Evolutionary conservation across 2,113 vertebrate species (phyloP).

Genomic region (Phasianus colchicus): DNA sequence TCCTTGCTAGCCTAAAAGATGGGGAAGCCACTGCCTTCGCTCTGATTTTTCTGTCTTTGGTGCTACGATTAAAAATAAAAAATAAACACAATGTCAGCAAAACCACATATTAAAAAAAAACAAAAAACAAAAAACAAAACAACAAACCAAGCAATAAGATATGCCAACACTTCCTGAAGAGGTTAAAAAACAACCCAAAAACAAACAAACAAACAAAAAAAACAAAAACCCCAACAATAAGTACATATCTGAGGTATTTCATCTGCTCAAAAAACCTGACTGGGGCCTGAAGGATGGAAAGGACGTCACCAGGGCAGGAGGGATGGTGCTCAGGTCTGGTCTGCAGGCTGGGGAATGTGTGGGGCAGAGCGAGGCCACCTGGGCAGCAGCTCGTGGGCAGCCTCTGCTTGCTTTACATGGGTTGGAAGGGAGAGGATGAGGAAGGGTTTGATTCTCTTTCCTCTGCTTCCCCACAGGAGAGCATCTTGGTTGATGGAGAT

Average conservation of each 20-base stretch:
- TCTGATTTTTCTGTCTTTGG: slow-evolving; percentile 75
- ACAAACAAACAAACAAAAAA: slow-evolving; percentile 47
- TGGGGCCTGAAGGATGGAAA: slow-evolving; percentile 23
- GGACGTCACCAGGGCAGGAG: slow-evolving; percentile 38
- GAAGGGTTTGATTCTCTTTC: not conserved
- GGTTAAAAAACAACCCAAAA: slow-evolving; percentile 46
- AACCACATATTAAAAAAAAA: slow-evolving; percentile 72
- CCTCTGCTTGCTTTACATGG: not conserved
- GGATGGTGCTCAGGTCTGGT: not conserved
- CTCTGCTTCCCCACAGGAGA: not conserved
- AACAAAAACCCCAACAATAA: slow-evolving; percentile 62
- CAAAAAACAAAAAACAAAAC: not conserved
- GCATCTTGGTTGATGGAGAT: no score
- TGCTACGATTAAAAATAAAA: slow-evolving; percentile 68
- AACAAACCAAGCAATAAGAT: slow-evolving; percentile 72
- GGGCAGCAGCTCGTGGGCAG: not conserved
- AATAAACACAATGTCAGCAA: slow-evolving; percentile 67
- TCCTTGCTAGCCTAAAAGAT: not conserved
- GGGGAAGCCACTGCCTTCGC: slow-evolving; percentile 29
- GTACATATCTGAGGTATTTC: slow-evolving; percentile 84
- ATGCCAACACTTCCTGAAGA: slow-evolving; percentile 81
- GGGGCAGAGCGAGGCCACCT: not conserved
- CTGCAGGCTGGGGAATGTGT: not conserved
- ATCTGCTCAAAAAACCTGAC: slow-evolving; percentile 71
- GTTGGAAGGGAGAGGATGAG: not conserved